These are phyloP conservation scores for Tolmerus cingulatus DNA, from an alignment of 2,888 invertebrate species.

Conservation along the genomic window DNA sequence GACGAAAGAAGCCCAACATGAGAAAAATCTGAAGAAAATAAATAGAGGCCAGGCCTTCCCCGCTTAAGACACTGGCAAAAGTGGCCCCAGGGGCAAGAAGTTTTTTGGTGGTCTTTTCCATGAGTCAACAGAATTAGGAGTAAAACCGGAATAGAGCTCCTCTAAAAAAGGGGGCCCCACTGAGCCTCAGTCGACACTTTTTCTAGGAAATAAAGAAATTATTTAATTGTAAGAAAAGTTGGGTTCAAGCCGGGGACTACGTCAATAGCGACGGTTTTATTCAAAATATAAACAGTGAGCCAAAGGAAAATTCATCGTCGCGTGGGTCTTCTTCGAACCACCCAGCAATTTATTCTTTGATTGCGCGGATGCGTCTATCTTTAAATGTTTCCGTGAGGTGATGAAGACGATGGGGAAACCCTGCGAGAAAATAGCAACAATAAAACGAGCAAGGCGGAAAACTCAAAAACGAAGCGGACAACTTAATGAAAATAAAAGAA, in stretches of 20 bases:
- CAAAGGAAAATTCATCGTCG: neutral
- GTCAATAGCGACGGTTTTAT: neutral
- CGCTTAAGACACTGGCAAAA: neutral
- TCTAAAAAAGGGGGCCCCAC: neutral
- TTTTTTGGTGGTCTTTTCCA: constrained; percentile 20
- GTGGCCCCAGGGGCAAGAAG: neutral
- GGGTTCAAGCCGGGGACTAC: neutral
- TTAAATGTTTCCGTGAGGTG: neutral
- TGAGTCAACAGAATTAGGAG: constrained; percentile 14
- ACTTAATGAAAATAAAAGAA: neutral
- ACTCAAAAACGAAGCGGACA: neutral
- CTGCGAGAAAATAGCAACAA: neutral
- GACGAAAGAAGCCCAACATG: neutral
- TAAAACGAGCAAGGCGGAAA: neutral
- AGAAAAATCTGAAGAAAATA: neutral
- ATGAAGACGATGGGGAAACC: constrained; percentile 9
- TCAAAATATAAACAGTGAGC: neutral
- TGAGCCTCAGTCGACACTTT: neutral
- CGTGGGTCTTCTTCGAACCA: neutral
- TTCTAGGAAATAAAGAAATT: constrained; percentile 1
- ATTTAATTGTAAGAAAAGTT: neutral
- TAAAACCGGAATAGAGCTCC: neutral
- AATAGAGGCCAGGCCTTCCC: neutral
- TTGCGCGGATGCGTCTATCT: neutral
- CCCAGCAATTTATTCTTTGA: neutral